These are phyloP conservation scores for Hapalemur alaotrensis DNA, from an alignment of 2,797 vertebrate species.

Conservation along the genomic window DNA sequence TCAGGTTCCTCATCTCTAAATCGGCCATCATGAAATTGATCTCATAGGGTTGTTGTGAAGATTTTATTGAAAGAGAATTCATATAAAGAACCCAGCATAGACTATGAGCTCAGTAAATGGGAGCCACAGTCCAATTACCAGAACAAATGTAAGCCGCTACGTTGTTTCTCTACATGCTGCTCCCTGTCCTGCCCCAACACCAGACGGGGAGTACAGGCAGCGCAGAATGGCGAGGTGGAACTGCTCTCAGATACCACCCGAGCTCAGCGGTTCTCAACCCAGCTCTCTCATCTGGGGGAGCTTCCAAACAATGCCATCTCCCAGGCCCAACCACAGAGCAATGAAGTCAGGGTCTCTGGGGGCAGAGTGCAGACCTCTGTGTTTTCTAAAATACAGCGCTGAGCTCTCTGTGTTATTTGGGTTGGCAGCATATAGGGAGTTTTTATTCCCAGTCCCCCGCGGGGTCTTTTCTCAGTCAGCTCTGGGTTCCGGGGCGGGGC, in stretches of 20 bases:
- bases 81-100: neutral
- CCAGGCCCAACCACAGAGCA: neutral
- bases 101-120: neutral
- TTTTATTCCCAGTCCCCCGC: neutral
- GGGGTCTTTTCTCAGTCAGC: neutral
- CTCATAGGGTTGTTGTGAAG: neutral
- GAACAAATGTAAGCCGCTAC: neutral
- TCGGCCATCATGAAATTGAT: neutral
- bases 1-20: neutral
- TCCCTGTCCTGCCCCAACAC: neutral
- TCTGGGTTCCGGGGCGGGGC: neutral
- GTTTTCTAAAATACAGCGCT: neutral
- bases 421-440: accelerated
- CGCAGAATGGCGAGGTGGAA: neutral
- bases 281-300: neutral
- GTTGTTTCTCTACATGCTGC: neutral
- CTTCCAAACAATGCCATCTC: neutral
- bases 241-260: neutral
- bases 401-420: neutral
- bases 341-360: neutral
- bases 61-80: neutral
- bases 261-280: neutral
- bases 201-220: too few species aligned
- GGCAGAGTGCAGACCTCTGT: neutral
- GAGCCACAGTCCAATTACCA: neutral